These are phyloP conservation scores for Cinara cedri DNA, from an alignment of 2,888 invertebrate species.

Conservation along the genomic window DNA sequence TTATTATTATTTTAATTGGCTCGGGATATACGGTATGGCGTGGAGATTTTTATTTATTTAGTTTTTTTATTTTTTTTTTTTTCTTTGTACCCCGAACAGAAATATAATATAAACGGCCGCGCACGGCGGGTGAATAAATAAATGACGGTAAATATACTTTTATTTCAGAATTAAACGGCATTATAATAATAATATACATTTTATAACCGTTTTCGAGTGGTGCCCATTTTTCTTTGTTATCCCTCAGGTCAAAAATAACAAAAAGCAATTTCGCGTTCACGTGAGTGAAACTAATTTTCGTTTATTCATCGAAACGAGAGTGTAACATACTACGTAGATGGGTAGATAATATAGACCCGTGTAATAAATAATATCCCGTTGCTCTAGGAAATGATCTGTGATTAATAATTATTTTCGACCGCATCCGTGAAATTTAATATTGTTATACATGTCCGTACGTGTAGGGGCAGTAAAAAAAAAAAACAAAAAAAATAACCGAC, in stretches of 20 bases:
- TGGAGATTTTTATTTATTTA: too few species aligned
- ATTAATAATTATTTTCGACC: neutral
- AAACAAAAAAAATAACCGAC: too few species aligned
- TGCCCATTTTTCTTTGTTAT: neutral
- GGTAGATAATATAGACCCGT: neutral
- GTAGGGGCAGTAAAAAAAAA: too few species aligned
- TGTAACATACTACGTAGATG: too few species aligned
- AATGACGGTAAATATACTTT: neutral
- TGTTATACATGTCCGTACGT: too few species aligned
- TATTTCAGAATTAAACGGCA: neutral
- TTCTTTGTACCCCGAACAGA: neutral
- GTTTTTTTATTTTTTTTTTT: neutral
- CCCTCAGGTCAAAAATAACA: neutral
- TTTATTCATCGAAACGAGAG: neutral
- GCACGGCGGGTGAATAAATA: neutral
- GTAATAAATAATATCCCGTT: neutral
- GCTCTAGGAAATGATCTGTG: neutral
- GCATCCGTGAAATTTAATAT: neutral
- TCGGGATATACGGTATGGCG: neutral
- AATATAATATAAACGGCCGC: neutral
- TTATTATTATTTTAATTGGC: slow-evolving; percentile 23
- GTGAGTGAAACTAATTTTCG: slow-evolving; percentile 7
- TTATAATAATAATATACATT: neutral
- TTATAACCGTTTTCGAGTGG: neutral
- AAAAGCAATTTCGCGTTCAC: neutral